A percentile compares a stretch with the other conserved stretches of the same genome.
These are phyloP conservation scores for Caenorhabditis doughertyi DNA, from an alignment of 2,888 invertebrate genomes.

Conservation along the genomic window DNA sequence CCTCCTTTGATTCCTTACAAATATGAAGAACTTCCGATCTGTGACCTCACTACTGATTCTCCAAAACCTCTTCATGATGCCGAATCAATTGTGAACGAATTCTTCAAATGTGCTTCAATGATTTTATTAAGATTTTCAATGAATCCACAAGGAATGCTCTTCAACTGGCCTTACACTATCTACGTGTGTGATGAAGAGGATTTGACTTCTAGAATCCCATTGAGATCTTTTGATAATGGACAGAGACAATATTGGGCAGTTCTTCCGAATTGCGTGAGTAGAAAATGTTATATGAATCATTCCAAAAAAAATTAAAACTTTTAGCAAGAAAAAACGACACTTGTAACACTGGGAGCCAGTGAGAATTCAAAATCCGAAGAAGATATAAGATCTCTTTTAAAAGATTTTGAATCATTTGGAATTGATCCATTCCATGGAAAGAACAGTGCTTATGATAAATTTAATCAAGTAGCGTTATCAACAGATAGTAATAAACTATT, in stretches of 20 bases:
- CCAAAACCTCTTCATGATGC: slow-evolving; percentile 10
- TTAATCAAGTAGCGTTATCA: slow-evolving; percentile 30
- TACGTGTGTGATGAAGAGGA: slow-evolving; percentile 61
- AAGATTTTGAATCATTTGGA: slow-evolving; percentile 30
- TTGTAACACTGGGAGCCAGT: slow-evolving; percentile 33
- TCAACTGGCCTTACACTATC: slow-evolving; percentile 54
- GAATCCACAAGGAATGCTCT: slow-evolving; percentile 46
- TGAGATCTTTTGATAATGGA: slow-evolving; percentile 44
- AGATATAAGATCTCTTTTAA: neutral
- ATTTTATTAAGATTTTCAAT: slow-evolving; percentile 36
- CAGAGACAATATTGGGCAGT: slow-evolving; percentile 47
- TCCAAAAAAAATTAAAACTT: neutral
- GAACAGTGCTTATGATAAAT: slow-evolving; percentile 22
- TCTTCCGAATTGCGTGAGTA: slow-evolving; percentile 51
- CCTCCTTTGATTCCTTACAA: slow-evolving; percentile 30
- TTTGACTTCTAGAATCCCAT: slow-evolving; percentile 26
- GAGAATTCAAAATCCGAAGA: slow-evolving; percentile 33
- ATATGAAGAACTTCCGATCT: slow-evolving; percentile 23
- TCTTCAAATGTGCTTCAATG: slow-evolving; percentile 43
- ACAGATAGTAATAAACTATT: slow-evolving; percentile 9
- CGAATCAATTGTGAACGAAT: neutral
- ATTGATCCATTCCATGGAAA: slow-evolving; percentile 32
- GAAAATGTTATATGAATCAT: neutral
- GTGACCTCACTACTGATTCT: slow-evolving; percentile 19
- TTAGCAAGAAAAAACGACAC: slow-evolving; percentile 37